Percentiles rank a stretch among this genome's conserved stretches.
phyloP scores from a whole-genome alignment of 2,888 invertebrate genomes.

The Clusia tigrina region DNA sequence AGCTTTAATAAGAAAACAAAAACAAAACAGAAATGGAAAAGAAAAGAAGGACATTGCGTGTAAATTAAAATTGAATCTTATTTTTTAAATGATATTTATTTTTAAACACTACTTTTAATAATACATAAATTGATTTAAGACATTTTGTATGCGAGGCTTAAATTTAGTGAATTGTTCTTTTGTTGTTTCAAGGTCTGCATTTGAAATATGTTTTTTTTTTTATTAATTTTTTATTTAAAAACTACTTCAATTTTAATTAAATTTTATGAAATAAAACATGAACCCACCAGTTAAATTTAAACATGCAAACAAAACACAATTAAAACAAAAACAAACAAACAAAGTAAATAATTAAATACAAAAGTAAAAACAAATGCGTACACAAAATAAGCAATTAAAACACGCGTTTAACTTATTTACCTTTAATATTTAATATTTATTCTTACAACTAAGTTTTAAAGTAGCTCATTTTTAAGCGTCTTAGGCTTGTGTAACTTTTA shows the following conservation, averaged over 20 bases:
- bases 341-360: not conserved
- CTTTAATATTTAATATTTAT: slow-evolving; percentile 9
- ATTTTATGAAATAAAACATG: not conserved
- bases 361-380: not conserved
- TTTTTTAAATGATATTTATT: slow-evolving; percentile 33
- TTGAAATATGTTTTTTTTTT: not conserved
- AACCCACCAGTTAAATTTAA: slow-evolving; percentile 9
- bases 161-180: slow-evolving; percentile 23
- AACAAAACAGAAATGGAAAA: not conserved
- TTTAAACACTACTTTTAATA: slow-evolving; percentile 11
- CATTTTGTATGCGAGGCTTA: slow-evolving; percentile 26
- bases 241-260: not conserved
- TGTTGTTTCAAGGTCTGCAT: not conserved
- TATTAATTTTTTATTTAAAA: not conserved
- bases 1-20: slow-evolving; percentile 43
- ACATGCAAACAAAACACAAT: not conserved
- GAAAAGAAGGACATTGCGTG: not conserved
- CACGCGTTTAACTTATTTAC: not conserved
- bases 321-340: not conserved
- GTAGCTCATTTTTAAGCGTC: not conserved
- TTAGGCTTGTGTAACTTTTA: not conserved
- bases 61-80: slow-evolving; percentile 11
- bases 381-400: not conserved
- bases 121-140: slow-evolving; percentile 21
- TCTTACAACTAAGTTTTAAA: not conserved